Percentiles rank a stretch among this genome's conserved stretches.
Evolutionary conservation across 2,888 invertebrate genomes (phyloP).

Genomic region (Dicyrtoma fusca): DNA sequence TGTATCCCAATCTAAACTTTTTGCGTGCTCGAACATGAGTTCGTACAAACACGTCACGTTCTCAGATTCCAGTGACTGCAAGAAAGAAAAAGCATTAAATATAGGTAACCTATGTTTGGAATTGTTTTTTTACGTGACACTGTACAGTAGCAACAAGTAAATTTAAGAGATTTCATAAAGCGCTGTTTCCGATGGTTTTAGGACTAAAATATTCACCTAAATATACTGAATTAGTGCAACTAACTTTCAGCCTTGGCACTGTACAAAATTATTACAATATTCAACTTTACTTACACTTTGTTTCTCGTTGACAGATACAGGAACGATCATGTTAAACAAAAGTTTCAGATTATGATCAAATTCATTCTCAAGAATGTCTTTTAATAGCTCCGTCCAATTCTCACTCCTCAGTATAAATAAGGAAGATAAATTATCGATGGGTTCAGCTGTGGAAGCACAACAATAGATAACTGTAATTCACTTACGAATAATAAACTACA

Average conservation of each 20-base stretch:
- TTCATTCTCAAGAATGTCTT: slow-evolving; percentile 34
- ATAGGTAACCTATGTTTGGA: no score
- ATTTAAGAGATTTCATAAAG: no score
- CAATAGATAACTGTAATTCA: no score
- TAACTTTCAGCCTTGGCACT: no score
- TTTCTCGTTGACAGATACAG: slow-evolving; percentile 33
- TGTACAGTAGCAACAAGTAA: no score
- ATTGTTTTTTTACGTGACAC: neutral
- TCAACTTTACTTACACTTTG: slow-evolving; percentile 4
- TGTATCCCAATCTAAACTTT: slow-evolving; percentile 63
- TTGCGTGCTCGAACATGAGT: slow-evolving; percentile 60
- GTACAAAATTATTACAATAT: slow-evolving; percentile 2
- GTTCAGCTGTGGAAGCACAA: neutral
- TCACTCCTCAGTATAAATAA: slow-evolving; percentile 46
- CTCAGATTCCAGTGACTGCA: slow-evolving; percentile 21
- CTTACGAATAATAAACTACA: no score
- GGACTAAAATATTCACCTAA: no score
- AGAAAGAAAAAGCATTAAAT: neutral
- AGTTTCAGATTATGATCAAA: slow-evolving; percentile 33
- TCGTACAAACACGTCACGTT: slow-evolving; percentile 58
- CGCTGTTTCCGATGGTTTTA: no score
- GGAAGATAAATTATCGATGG: slow-evolving; percentile 22
- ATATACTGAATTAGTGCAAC: no score
- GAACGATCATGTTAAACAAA: slow-evolving; percentile 50
- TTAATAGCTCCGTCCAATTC: slow-evolving; percentile 48